Evolutionary conservation across 2,888 invertebrate species (phyloP).

Genomic region (Gasteruption jaculator): DNA sequence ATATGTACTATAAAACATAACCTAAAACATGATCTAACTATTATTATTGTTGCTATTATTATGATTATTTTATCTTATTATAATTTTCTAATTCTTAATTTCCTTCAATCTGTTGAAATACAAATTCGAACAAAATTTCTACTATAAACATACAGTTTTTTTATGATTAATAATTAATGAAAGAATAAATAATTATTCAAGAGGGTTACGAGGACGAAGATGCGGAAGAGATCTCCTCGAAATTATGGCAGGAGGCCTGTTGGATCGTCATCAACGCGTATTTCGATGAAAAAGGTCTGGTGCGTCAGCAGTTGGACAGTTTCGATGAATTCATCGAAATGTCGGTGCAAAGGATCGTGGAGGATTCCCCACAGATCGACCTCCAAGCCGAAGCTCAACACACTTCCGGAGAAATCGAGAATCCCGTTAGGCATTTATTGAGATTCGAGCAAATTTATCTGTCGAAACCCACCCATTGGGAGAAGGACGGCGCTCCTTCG

Average conservation of each 20-base stretch:
- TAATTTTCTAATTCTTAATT: no score
- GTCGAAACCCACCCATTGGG: constrained; percentile 99
- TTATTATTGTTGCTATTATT: no score
- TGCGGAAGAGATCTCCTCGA: constrained; percentile 93
- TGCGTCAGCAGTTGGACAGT: constrained; percentile 97
- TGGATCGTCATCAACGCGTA: constrained; percentile 99
- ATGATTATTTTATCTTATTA: no score
- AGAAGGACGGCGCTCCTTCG: constrained; percentile 98
- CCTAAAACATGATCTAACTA: no score
- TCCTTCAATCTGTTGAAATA: no score
- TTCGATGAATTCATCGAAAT: constrained; percentile 99
- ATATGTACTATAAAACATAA: no score
- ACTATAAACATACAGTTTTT: no score
- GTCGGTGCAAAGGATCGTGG: constrained; percentile 99
- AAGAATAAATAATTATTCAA: no score
- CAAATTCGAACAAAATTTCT: no score
- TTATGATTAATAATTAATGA: no score
- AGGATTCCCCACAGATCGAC: constrained; percentile 98
- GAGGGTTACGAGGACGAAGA: constrained; percentile 87
- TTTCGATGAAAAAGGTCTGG: constrained; percentile 99
- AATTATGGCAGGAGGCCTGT: constrained; percentile 99
- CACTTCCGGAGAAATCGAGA: constrained; percentile 86
- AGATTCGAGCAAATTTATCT: constrained; percentile 99
- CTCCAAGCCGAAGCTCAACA: constrained; percentile 98
- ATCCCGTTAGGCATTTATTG: constrained; percentile 77